Percentiles rank a stretch among this genome's conserved stretches.
Conservation (phyloP, 2,888 invertebrate genomes). For the Tachina fera region DNA sequence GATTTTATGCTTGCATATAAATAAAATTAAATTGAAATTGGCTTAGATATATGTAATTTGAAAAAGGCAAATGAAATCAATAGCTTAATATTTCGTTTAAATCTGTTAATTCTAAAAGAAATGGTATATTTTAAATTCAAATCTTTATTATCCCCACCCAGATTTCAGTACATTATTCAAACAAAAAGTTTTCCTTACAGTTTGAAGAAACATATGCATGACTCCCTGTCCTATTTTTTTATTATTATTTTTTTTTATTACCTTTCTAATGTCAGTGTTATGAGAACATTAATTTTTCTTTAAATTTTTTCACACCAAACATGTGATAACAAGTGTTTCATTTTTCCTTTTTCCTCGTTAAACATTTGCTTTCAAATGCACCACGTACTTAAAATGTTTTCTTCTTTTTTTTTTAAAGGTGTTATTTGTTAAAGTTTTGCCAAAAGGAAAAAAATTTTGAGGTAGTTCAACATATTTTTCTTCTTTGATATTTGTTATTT, state of each 20-base stretch:
- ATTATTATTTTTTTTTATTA: not conserved
- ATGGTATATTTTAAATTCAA: not conserved
- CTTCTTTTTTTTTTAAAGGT: constrained; percentile 27
- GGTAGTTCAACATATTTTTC: constrained; percentile 36
- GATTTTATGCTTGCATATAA: constrained; percentile 6
- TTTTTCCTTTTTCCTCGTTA: not conserved
- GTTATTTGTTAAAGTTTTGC: constrained; percentile 53
- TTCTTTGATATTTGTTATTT: not conserved
- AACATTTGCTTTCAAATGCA: constrained; percentile 32
- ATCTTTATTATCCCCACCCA: not conserved
- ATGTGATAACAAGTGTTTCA: constrained; percentile 58
- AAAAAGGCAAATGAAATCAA: not conserved
- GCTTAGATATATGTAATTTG: not conserved
- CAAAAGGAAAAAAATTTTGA: constrained; percentile 35
- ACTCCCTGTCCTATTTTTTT: not conserved
- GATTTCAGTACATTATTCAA: not conserved
- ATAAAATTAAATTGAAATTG: not conserved
- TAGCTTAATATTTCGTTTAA: not conserved
- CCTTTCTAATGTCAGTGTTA: constrained; percentile 35
- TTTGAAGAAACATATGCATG: constrained; percentile 9
- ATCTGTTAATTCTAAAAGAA: not conserved
- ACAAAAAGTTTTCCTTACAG: not conserved
- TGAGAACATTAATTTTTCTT: constrained; percentile 53
- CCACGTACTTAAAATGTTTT: constrained; percentile 49
- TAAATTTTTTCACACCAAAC: constrained; percentile 25